Evolutionary conservation across 2,113 vertebrate genomes (phyloP).

Genomic region (Silurus asotus): DNA sequence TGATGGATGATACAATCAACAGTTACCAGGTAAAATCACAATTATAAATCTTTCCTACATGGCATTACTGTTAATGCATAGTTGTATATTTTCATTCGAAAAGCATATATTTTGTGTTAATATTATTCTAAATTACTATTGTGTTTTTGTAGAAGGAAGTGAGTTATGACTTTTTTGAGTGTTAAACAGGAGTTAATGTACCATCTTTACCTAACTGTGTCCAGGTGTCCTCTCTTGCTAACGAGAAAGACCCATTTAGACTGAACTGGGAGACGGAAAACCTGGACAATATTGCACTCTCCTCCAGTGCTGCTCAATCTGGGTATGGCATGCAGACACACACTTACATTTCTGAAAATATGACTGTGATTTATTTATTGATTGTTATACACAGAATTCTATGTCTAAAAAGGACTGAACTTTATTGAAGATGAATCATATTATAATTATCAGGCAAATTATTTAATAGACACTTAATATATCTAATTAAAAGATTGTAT

Average conservation of each 20-base stretch:
- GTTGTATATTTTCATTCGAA: background rate
- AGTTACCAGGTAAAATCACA: constrained; percentile 81
- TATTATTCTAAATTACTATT: background rate
- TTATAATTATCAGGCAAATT: background rate
- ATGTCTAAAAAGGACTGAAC: constrained; percentile 3
- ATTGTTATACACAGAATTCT: background rate
- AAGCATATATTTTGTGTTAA: background rate
- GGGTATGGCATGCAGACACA: constrained; percentile 76
- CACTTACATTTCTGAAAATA: background rate
- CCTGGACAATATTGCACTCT: constrained; percentile 93
- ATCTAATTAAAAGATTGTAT: background rate
- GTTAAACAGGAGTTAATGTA: constrained; percentile 1
- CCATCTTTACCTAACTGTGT: constrained; percentile 4
- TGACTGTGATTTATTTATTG: background rate
- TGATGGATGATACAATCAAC: constrained; percentile 86
- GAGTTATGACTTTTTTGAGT: background rate
- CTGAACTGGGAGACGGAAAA: constrained; percentile 91
- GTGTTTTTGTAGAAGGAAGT: background rate
- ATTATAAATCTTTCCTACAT: background rate
- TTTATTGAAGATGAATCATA: background rate
- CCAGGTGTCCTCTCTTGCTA: constrained; percentile 79
- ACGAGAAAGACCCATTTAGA: constrained; percentile 84
- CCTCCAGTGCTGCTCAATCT: constrained; percentile 92
- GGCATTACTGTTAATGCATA: background rate
- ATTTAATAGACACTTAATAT: background rate